phyloP scores from a whole-genome alignment of 2,888 invertebrate genomes.

The Brenthis hecate region DNA sequence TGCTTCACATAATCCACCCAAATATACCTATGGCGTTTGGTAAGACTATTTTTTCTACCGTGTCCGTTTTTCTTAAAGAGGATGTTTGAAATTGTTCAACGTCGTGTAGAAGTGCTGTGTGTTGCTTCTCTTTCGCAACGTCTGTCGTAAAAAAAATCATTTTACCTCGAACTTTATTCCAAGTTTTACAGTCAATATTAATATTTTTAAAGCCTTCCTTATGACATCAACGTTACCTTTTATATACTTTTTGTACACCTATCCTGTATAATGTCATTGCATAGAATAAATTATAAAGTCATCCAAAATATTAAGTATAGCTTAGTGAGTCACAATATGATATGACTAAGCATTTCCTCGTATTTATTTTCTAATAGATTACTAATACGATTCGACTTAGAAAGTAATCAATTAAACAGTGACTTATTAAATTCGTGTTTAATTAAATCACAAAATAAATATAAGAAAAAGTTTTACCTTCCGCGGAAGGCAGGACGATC shows the following conservation, averaged over 20 bases:
- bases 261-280: neutral
- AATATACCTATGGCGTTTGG: conserved; percentile 91
- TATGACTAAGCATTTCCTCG: neutral
- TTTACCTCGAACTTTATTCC: conserved; percentile 18
- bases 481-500: conserved; percentile 94
- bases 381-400: too few species aligned
- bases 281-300: neutral
- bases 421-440: too few species aligned
- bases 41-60: conserved; percentile 91
- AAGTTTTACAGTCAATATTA: neutral
- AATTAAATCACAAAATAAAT: neutral
- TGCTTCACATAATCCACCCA: conserved; percentile 29
- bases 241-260: too few species aligned
- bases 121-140: conserved; percentile 88
- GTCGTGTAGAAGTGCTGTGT: conserved; percentile 88
- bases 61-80: conserved; percentile 89
- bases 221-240: too few species aligned
- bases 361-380: too few species aligned
- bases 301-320: conserved; percentile 1
- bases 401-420: neutral
- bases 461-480: conserved; percentile 84
- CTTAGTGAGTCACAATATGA: neutral
- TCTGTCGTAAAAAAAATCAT: conserved; percentile 76
- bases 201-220: too few species aligned
- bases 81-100: conserved; percentile 90